Base-by-base conservation (phyloP, 2,888 invertebrate species). In the Aethes cnicana region DNA sequence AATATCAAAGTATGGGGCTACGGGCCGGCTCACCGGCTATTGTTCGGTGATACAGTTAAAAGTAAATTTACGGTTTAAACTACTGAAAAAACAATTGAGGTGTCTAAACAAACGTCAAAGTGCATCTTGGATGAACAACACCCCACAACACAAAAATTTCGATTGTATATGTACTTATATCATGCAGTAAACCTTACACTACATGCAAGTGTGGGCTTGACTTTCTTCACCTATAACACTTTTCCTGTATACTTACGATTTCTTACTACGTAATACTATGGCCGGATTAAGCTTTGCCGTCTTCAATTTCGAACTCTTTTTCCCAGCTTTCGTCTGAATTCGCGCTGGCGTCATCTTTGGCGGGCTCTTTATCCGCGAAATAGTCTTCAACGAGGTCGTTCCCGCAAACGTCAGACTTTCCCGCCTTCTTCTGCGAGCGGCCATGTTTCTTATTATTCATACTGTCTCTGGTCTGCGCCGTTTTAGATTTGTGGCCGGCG, bases 271-370 rank as follows among this genome's bases (percentile, higher is more conserved):
- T 4, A 26, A 59, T 37, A 57, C 62, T 62, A 70, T 62, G 65
- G 68, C 60, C 62, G 66, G 67, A 59, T 46, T 14, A 42, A 84
- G 61, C 75, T 81, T 73, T 81, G 20, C 68, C 74, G 21, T 86
- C 87, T 5, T 90, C 89, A 4, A 90, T 82, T 67, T 92, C 92
- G 68, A 92, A 92, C 61, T 92, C 92, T 58, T 91, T 91, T 62
- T 92, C 92, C 92, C 92, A 92, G 66, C 91, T 91, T 54, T 90
- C 91, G 52, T 91, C 91, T 0, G 91, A 91, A 59, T 90, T 90
- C 0, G 90, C 85, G 57, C 89, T 89, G 1, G 83, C 87, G 23
- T 88, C 89, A 47, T 90, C 89, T 50, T 83, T 84, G 0, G 78
- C 77, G 54, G 56, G 53, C 2, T 86, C 82, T 52, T 83, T 89